phyloP scores from a whole-genome alignment of 2,888 invertebrate genomes.

The Macrophya annulata region DNA sequence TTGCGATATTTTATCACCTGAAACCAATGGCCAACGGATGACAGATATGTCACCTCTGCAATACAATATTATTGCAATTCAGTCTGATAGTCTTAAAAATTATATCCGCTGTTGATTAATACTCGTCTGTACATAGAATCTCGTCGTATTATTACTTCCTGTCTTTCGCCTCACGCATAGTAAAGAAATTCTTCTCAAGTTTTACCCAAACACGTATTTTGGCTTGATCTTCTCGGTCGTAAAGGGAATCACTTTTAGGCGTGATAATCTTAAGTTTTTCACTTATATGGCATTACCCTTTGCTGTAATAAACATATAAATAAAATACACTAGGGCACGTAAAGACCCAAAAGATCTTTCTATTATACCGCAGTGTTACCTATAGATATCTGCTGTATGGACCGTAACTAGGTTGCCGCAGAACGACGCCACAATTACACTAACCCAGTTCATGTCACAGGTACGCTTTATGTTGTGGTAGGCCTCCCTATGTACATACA shows the following conservation, averaged over 20 bases:
- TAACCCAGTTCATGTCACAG: conserved; percentile 67
- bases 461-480: background rate
- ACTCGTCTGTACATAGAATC: background rate
- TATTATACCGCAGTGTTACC: conserved; percentile 71
- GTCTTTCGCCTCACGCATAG: background rate
- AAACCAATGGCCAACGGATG: background rate
- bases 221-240: background rate
- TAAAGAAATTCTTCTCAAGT: background rate
- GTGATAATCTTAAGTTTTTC: background rate
- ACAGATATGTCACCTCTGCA: background rate
- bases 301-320: background rate
- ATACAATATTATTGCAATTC: background rate
- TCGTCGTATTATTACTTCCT: background rate
- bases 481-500: background rate
- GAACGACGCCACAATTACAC: conserved; percentile 76
- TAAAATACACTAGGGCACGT: conserved; percentile 7
- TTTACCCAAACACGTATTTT: background rate
- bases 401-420: conserved; percentile 77
- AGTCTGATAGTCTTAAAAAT: too few species aligned
- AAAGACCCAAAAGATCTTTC: background rate
- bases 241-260: background rate
- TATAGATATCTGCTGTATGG: conserved; percentile 64
- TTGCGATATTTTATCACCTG: background rate
- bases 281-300: background rate
- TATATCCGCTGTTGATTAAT: background rate